A percentile compares a stretch with the other conserved stretches of the same genome.
These are phyloP conservation scores for Tridacna gigas DNA, from an alignment of 2,888 invertebrate genomes.

Conservation along the genomic window DNA sequence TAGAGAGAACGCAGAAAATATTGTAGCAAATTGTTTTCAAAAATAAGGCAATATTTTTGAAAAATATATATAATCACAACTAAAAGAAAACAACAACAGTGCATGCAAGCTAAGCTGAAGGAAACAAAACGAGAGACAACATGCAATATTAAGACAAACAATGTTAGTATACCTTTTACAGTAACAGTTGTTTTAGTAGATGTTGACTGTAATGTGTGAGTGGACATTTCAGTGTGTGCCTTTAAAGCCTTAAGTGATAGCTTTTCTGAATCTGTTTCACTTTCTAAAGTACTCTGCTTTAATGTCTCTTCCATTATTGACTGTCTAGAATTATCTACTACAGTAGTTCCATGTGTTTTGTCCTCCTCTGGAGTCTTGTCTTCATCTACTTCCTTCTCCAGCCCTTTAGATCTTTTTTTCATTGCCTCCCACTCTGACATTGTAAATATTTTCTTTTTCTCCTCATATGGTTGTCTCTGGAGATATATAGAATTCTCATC, in stretches of 20 bases:
- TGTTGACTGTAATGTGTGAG: conserved; percentile 27
- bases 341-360: conserved; percentile 44
- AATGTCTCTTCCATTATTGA: conserved; percentile 48
- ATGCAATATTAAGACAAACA: background rate
- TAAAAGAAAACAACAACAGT: background rate
- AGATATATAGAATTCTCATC: conserved; percentile 61
- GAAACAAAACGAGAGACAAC: conserved; percentile 9
- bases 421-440: conserved; percentile 83
- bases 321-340: conserved; percentile 33
- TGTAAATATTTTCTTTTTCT: conserved; percentile 79
- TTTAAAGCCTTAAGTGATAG: conserved; percentile 4
- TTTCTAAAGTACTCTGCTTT: conserved; percentile 47
- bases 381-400: conserved; percentile 14
- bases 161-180: conserved; percentile 41
- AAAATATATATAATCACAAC: no score
- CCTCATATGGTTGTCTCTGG: conserved; percentile 77
- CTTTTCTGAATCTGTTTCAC: conserved; percentile 51
- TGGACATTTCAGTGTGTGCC: conserved; percentile 18
- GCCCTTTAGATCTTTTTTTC: conserved; percentile 71
- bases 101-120: background rate
- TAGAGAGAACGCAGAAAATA: no score
- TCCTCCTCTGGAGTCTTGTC: conserved; percentile 29
- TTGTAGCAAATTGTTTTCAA: no score
- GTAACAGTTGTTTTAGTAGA: conserved; percentile 38
- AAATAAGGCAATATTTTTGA: no score